Base-by-base conservation (phyloP, 2,888 invertebrate genomes). In the Dynastes grantii region DNA sequence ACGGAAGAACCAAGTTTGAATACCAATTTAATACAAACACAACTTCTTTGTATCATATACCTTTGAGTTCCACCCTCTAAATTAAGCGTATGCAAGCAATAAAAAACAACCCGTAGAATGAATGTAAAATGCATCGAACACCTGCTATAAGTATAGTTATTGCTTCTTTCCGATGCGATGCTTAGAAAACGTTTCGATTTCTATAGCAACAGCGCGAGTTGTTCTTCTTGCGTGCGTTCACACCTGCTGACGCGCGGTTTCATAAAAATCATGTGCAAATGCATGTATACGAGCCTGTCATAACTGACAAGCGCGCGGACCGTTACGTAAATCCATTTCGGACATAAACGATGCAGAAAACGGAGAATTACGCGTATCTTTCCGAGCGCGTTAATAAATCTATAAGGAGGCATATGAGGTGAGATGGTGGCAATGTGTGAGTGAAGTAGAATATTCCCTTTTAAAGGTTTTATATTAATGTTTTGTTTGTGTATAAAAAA, bases 281-380 rank as follows among this genome's bases (percentile, higher is more conserved):
- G 29, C 29, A 63, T 63, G 29, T 32, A 63, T 63, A 29, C 63
- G 63, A 9, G 63, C 32, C 63, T 63, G 13, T 63, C 63, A 63
- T 32, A 63, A 9, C 29, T 63, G 63, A 29, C 63, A 63, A 63
- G 29, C 63, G 13, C 29, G 3, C 8, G 27, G 13, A 63, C 63
- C 32, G 32, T 63, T 29, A 29, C 2, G 32, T 63, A 63, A 63
- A 63, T 63, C 63, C 29, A 63, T 8, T 29, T 27, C 11, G 4
- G 63, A 63, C 63, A 63, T 63, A 63, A 63, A 63, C 63, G 63
- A 32, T 61, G 58, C 27, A 63, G 29, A 32, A 32, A 13, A 63
- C 29, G 13, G 32, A 63, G 63, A 63, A 63, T 63, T 27, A 63
- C 63, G 27, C 22, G 16, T 29, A 32, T 63, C 63, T 29, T 29